A percentile compares a stretch with the other conserved stretches of the same genome.
These are phyloP conservation scores for Troides aeacus DNA, from an alignment of 2,888 invertebrate genomes.

Conservation along the genomic window DNA sequence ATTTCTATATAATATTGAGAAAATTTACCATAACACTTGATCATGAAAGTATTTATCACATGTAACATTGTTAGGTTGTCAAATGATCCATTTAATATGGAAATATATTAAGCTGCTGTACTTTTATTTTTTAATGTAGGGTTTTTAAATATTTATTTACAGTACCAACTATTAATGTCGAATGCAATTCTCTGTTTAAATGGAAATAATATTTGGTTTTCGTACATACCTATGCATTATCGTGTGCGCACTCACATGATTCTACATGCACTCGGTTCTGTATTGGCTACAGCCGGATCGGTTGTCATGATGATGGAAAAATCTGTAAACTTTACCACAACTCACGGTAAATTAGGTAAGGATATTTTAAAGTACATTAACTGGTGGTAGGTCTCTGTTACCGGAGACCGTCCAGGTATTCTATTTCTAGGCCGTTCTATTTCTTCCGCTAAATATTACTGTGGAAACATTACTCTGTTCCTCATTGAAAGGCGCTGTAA, in stretches of 20 bases:
- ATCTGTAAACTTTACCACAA: constrained; percentile 38
- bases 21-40: no score
- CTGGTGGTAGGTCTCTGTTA: no score
- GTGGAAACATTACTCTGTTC: no score
- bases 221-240: constrained; percentile 33
- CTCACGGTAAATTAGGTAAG: constrained; percentile 45
- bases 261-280: constrained; percentile 41
- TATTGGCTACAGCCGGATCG: constrained; percentile 40
- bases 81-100: no score
- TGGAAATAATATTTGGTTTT: constrained; percentile 39
- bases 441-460: no score
- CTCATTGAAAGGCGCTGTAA: no score
- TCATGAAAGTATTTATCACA: no score
- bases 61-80: no score
- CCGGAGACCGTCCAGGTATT: no score
- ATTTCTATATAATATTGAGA: no score
- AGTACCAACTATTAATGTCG: constrained; percentile 49
- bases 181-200: constrained; percentile 42
- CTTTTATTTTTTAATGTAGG: not conserved
- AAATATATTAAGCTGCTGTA: no score
- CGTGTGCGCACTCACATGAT: constrained; percentile 40
- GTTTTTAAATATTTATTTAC: not conserved
- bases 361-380: not conserved
- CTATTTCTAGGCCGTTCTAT: no score
- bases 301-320: constrained; percentile 41